Evolutionary conservation across 2,888 invertebrate species (phyloP), one percentile per base, ranked within the genome.

Genomic region (Leptura quadrifasciata): DNA sequence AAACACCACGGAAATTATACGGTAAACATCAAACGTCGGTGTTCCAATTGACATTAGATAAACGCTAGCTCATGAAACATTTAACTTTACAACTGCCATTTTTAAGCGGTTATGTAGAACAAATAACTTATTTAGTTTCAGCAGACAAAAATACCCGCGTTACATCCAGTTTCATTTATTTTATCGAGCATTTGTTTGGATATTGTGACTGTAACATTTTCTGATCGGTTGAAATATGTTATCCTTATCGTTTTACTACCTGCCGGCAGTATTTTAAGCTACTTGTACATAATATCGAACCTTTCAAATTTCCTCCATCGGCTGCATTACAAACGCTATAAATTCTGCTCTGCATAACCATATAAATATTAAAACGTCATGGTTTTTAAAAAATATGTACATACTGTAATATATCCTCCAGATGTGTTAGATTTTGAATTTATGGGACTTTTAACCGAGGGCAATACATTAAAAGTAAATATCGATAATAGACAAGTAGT

Each of bases 401-500:
- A 31, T 31, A 15, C 27, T 10, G 31, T n/a, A 27, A 15, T 24
- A 60, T 60, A 60, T n/a, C n/a, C 5, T n/a, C 17, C 55, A 20
- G 12, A 35, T 69, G 58, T 5, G 12, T 39, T 20, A 12, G 18
- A 55, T 54, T 55, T 27, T n/a, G 31, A 57, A 58, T 69, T 69
- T 58, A 69, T 69, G 69, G 21, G 58, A 57, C 15, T 18, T 58
- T 55, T 17, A 39, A 17, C 15, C 58, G 61, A 52, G 47, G 17
- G 54, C 27, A 67, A 67, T 67, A 67, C 55, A 67, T 67, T 67
- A 54, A 67, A 67, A 24, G 21, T 67, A 67, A 67, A 67, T 67
- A 67, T 54, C 67, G 67, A 55, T 67, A 39, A 67, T 54, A n/a
- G 54, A 24, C 67, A 54, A 21, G 67, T 76, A 74, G 70, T 75